Evolutionary conservation across 2,113 vertebrate genomes (phyloP).

Genomic region (Pangasianodon hypophthalmus): DNA sequence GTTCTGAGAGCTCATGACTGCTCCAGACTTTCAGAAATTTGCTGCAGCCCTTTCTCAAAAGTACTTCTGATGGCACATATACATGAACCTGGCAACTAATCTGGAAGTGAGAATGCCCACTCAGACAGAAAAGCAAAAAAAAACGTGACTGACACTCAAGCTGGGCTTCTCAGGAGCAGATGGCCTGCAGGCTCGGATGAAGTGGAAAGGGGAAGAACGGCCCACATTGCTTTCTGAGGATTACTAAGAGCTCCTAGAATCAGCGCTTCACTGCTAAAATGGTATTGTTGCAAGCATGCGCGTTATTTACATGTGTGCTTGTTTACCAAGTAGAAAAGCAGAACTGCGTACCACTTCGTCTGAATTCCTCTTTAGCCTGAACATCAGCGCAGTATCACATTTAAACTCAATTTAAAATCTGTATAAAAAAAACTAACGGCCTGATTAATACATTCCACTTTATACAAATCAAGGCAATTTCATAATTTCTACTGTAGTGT

Average conservation of each 20-base stretch:
- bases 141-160: neutral
- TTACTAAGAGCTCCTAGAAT: conserved; percentile 1
- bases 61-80: neutral
- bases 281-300: neutral
- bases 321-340: neutral
- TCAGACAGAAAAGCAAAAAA: neutral
- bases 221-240: conserved; percentile 11
- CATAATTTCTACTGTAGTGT: neutral
- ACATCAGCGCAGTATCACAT: neutral
- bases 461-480: neutral
- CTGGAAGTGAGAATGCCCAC: conserved; percentile 19
- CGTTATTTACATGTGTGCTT: neutral
- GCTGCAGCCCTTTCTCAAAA: neutral
- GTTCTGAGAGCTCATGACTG: neutral
- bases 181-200: neutral
- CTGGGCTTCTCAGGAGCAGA: neutral
- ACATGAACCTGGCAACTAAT: neutral
- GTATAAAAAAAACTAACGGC: neutral
- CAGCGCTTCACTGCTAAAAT: neutral
- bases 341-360: neutral
- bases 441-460: neutral
- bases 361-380: neutral
- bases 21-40: neutral
- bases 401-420: neutral
- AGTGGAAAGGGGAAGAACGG: neutral